Evolutionary conservation across 2,113 vertebrate genomes (phyloP).

Genomic region (Hyla sarda): DNA sequence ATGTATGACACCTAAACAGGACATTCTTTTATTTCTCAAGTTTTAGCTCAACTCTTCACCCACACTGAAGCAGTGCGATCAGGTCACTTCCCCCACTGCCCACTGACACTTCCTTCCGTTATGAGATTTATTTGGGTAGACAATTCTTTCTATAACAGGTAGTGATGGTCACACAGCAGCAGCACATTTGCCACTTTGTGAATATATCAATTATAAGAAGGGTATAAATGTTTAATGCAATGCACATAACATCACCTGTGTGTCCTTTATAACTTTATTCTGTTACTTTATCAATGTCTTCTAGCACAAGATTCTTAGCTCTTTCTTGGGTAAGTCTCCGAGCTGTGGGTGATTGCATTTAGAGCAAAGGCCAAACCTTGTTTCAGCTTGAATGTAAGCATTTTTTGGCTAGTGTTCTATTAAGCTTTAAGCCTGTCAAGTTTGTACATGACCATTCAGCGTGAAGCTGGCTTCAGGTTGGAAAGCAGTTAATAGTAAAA

Average conservation of each 20-base stretch:
- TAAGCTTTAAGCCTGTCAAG: slow-evolving; percentile 39
- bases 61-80: background rate
- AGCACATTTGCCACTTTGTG: background rate
- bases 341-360: slow-evolving; percentile 12
- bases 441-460: slow-evolving; percentile 49
- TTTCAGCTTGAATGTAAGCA: slow-evolving; percentile 15
- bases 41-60: background rate
- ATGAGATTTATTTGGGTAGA: background rate
- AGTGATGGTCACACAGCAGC: slow-evolving; percentile 6
- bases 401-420: slow-evolving; percentile 18
- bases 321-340: background rate
- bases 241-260: background rate
- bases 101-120: slow-evolving; percentile 22
- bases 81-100: background rate
- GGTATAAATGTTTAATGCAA: background rate
- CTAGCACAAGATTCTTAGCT: background rate
- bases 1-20: background rate
- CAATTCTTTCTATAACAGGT: slow-evolving; percentile 11
- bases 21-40: background rate
- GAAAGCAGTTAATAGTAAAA: background rate
- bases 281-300: background rate
- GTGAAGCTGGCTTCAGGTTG: slow-evolving; percentile 15
- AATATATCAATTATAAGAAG: background rate
- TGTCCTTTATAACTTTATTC: background rate
- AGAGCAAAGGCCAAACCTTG: slow-evolving; percentile 10